Evolutionary conservation across 1,140 invertebrate genomes (phyloP).

Genomic region (Eurosta solidaginis): DNA sequence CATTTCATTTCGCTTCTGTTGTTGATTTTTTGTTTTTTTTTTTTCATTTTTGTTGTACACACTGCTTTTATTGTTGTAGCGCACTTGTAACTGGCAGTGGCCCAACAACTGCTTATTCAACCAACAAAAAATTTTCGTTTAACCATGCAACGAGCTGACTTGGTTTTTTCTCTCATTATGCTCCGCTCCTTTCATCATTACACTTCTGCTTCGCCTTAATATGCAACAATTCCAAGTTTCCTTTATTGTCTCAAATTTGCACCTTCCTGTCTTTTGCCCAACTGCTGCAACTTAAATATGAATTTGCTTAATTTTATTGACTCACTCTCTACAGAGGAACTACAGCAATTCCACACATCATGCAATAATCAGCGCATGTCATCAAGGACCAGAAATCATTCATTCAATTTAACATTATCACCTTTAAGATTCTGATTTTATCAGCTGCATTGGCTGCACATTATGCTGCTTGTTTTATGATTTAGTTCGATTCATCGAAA

Average conservation of each 20-base stretch:
- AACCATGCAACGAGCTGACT: background rate
- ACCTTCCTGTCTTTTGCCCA: background rate
- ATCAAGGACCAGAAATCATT: background rate
- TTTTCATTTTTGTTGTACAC: background rate
- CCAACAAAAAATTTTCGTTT: background rate
- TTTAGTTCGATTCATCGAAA: background rate
- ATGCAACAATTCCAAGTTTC: too few species aligned
- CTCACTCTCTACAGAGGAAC: background rate
- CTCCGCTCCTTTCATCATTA: background rate
- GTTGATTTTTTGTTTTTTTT: background rate
- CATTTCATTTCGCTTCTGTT: slow-evolving; percentile 1
- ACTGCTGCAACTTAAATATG: background rate
- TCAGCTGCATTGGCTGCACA: background rate
- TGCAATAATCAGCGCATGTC: slow-evolving; percentile 6
- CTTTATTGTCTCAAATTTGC: background rate
- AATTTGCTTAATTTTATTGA: background rate
- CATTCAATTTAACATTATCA: slow-evolving; percentile 18
- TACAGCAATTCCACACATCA: background rate
- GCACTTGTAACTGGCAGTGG: background rate
- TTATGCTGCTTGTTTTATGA: background rate
- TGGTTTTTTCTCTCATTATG: background rate
- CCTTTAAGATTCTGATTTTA: slow-evolving; percentile 14
- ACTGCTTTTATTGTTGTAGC: background rate
- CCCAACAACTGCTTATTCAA: background rate
- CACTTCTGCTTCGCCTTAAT: too few species aligned